These are phyloP conservation scores for Mastomys coucha DNA, from an alignment of 2,113 vertebrate species.

Conservation along the genomic window DNA sequence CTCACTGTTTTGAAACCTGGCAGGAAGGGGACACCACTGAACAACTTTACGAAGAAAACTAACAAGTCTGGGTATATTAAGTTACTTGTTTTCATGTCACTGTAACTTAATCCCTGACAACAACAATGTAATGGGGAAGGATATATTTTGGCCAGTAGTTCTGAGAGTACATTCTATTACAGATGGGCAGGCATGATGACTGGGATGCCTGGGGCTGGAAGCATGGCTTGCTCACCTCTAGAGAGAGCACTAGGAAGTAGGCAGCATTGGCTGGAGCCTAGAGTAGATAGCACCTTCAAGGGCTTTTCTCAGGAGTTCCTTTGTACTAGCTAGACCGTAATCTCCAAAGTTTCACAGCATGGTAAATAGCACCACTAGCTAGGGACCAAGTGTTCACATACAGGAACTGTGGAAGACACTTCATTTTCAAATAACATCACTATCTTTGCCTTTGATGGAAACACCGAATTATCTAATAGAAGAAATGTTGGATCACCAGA, in stretches of 20 bases:
- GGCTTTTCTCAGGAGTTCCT: background rate
- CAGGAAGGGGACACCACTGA: background rate
- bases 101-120: background rate
- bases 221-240: background rate
- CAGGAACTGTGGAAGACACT: background rate
- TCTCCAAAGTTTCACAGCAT: background rate
- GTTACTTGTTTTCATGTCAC: background rate
- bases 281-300: no score
- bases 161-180: background rate
- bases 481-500: background rate
- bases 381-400: background rate
- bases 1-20: background rate
- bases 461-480: background rate
- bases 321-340: background rate
- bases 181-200: background rate
- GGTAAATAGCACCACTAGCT: background rate
- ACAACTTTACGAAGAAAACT: constrained; percentile 20
- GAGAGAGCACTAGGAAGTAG: background rate
- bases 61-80: background rate
- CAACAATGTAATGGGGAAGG: background rate
- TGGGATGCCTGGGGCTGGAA: no score
- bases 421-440: background rate
- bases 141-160: background rate
- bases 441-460: background rate
- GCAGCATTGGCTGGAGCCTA: background rate